Evolutionary conservation across 1,140 invertebrate genomes (phyloP), one percentile per base, ranked within the genome.

Genomic region (Procambarus clarkii): DNA sequence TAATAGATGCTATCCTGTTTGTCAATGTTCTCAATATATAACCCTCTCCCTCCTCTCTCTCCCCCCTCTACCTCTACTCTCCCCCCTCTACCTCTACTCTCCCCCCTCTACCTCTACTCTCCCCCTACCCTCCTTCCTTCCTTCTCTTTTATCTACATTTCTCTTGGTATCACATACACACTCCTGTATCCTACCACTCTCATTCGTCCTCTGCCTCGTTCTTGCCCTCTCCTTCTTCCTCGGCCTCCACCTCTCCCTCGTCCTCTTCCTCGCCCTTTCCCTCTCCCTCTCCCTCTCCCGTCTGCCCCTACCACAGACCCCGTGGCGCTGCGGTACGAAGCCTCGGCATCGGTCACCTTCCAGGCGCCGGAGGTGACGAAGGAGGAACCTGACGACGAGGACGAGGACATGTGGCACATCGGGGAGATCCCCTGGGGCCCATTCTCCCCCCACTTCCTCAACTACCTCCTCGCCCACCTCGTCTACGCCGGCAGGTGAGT

Each of bases 391-490:
- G 84, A 46, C 4, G 74, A 45, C 21, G 85, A 85, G 78, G 86
- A 94, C 79, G 83, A 93, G 94, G 95, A 95, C 8, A 95, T 96
- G 7, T 93, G 92, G 92, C 90, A 93, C 45, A 78, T 93, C 4
- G 92, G 80, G 13, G 92, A 92, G 69, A 92, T 93, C n/a, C 91
- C 92, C 9, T 93, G 92, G 92, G 92, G 92, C 13, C 92, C 92
- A 0, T 95, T 97, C 5, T 97, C 96, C 79, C 94, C 97, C 1
- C 97, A 98, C 94, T 97, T 97, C 93, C 94, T 97, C 24, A 98
- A 98, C 95, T 96, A 97, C 89, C 95, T 96, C 1, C 94, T 97
- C 77, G 97, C 97, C 1, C 95, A 98, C 8, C 94, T 97, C 3
- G 96, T 97, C 2, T 93, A 93, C 60, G 92, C 92, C 18, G 92